Conservation (phyloP, 2,797 vertebrate genomes). For the Liasis olivaceus region DNA sequence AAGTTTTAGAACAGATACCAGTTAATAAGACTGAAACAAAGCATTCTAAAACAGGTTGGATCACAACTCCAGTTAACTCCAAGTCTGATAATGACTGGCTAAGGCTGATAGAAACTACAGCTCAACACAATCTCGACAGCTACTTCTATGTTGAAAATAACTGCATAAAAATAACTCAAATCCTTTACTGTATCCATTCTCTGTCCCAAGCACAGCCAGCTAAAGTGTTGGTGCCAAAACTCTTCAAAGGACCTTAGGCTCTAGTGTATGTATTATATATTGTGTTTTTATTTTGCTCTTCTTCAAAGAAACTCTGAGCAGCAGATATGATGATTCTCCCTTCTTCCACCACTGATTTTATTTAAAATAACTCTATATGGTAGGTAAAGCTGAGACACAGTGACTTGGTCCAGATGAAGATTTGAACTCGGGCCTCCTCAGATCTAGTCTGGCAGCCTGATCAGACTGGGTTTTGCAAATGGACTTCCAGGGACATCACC, state of each 20-base stretch:
- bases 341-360: neutral
- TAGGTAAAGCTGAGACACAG: too few relatives aligned
- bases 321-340: neutral
- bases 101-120: neutral
- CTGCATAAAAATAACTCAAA: neutral
- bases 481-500: neutral
- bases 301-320: neutral
- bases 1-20: neutral
- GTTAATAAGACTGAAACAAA: neutral
- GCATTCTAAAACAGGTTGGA: neutral
- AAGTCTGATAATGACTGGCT: neutral
- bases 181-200: neutral
- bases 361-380: neutral
- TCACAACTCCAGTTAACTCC: neutral
- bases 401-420: neutral
- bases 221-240: neutral
- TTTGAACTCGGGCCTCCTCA: neutral
- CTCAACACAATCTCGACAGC: neutral
- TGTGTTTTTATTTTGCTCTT: neutral
- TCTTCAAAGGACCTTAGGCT: neutral
- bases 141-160: neutral
- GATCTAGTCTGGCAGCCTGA: neutral
- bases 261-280: neutral
- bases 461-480: neutral
- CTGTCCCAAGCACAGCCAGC: neutral